Evolutionary conservation across 1,140 invertebrate species (phyloP), one percentile per base, ranked within the genome.

Genomic region (Aplysia californica): DNA sequence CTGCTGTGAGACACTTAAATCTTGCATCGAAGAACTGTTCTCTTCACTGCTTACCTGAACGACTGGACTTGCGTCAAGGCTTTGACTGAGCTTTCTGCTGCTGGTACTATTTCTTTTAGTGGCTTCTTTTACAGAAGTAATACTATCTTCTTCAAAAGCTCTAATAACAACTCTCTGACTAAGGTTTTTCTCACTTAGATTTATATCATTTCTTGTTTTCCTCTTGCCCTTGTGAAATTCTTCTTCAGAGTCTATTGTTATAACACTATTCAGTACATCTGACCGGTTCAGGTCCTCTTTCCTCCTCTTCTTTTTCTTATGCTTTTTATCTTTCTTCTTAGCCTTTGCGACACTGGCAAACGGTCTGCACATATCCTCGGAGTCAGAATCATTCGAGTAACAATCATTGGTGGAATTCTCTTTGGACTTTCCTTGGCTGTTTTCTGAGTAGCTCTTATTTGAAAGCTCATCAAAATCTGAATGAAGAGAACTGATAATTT

Each of bases 311-410:
- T 10, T 15, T 56, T 56, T 70, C 31, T 58, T 56, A 31, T 56
- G 55, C 21, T 70, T 70, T 70, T 70, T 70, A n/a, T 70, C 29
- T 35, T 70, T 70, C 21, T 56, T 70, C 31, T 70, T 70, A n/a
- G 55, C 66, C 26, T 36, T 41, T n/a, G 38, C 20, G 23, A 68
- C 21, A 26, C 21, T 68, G 2, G n/a, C 50, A 56, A 68, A 68
- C 31, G 36, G 39, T 26, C 38, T 68, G 6, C 20, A 18, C 66
- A 68, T 68, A 41, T 68, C 66, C 23, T 68, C 66, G 39, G 66
- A 44, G 38, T 68, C 66, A 2, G 36, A 41, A 44, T 68, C 66
- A 2, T 4, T 39, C 4, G 65, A 38, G 41, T 35, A 35, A 35
- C 31, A 67, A 23, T 68, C 66, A 44, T 36, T 44, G n/a, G n/a